phyloP scores from a whole-genome alignment of 1,140 invertebrate species.

The Solenopsis fugax region DNA sequence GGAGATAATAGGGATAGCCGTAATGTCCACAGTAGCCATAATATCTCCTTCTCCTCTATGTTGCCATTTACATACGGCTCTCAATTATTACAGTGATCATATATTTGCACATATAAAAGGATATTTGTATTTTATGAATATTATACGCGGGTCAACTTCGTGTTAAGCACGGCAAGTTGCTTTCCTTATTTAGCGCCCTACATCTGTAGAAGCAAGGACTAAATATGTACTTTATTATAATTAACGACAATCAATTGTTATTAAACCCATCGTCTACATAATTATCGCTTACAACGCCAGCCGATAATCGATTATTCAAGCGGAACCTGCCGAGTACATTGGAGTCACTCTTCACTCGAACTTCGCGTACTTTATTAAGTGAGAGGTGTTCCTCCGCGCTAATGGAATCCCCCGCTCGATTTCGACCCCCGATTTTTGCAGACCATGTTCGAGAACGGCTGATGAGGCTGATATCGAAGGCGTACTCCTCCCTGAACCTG shows the following conservation, averaged over 20 bases:
- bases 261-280: slow-evolving; percentile 39
- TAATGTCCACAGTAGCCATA: no score
- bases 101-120: not conserved
- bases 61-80: not conserved
- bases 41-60: no score
- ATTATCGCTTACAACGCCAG: slow-evolving; percentile 38
- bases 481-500: slow-evolving; percentile 93
- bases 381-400: not conserved
- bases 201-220: slow-evolving; percentile 41
- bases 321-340: slow-evolving; percentile 15
- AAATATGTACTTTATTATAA: slow-evolving; percentile 50
- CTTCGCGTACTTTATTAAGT: slow-evolving; percentile 3
- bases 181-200: slow-evolving; percentile 34
- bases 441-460: slow-evolving; percentile 92
- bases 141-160: not conserved
- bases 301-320: slow-evolving; percentile 51
- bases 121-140: slow-evolving; percentile 10
- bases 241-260: slow-evolving; percentile 43
- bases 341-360: slow-evolving; percentile 31
- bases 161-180: not conserved
- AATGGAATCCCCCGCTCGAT: slow-evolving; percentile 8
- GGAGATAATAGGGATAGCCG: no score
- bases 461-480: slow-evolving; percentile 91
- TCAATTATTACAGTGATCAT: not conserved
- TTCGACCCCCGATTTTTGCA: slow-evolving; percentile 82